Evolutionary conservation across 2,113 vertebrate species (phyloP).

Genomic region (Thunnus maccoyii): DNA sequence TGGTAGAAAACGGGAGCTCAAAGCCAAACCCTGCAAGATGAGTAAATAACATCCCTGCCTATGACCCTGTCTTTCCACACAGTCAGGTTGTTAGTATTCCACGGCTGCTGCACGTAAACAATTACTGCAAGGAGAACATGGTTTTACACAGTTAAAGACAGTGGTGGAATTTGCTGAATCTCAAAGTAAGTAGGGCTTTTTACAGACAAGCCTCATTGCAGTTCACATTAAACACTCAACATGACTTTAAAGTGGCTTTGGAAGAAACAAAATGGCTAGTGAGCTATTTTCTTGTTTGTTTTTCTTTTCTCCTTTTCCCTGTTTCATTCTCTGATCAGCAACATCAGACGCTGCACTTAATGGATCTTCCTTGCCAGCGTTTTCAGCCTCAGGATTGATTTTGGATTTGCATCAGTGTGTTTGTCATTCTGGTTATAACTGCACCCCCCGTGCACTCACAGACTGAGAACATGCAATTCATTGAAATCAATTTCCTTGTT

Average conservation of each 20-base stretch:
- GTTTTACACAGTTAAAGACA: conserved; percentile 13
- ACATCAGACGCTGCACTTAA: background rate
- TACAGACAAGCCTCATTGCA: background rate
- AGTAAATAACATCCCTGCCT: conserved; percentile 2
- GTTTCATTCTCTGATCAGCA: conserved; percentile 3
- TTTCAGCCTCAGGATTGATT: conserved; percentile 54
- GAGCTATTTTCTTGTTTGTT: background rate
- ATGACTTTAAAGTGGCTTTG: conserved; percentile 3
- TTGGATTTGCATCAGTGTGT: conserved; percentile 45
- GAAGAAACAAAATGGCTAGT: background rate
- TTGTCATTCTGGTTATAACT: conserved; percentile 21
- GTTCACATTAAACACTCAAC: conserved; percentile 2
- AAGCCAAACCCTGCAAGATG: conserved; percentile 18
- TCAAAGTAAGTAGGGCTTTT: conserved; percentile 1
- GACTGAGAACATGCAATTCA: background rate
- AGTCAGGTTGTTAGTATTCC: conserved; percentile 30
- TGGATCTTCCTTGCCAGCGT: conserved; percentile 11
- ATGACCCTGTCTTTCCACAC: conserved; percentile 24
- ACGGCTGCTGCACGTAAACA: conserved; percentile 19
- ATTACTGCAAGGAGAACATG: background rate
- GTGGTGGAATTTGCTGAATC: background rate
- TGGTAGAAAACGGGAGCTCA: background rate
- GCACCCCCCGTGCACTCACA: background rate
- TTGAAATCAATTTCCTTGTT: conserved; percentile 45
- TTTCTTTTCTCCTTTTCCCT: background rate